phyloP scores from a whole-genome alignment of 2,797 vertebrate genomes.

The Mormyrus proboscirostris region DNA sequence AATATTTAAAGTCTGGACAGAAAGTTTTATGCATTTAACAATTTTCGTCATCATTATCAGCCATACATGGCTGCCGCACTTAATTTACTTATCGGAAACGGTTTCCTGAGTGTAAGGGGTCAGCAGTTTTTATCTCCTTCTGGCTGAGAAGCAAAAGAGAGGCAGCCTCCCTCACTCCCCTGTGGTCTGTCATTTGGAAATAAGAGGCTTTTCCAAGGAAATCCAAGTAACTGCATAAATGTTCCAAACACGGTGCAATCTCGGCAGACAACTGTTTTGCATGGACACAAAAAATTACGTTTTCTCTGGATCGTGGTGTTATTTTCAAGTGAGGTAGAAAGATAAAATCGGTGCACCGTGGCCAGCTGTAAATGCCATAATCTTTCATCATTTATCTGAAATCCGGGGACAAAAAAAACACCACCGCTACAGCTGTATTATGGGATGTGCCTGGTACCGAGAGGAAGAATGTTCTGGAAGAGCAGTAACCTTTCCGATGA shows the following conservation, averaged over 20 bases:
- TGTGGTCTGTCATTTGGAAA: conserved; percentile 38
- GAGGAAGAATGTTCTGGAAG: conserved; percentile 69
- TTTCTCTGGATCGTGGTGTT: conserved; percentile 32
- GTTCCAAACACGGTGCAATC: conserved; percentile 43
- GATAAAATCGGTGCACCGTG: conserved; percentile 68
- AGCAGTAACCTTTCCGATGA: conserved; percentile 80
- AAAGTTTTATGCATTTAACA: conserved; percentile 35
- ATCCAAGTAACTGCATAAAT: conserved; percentile 43
- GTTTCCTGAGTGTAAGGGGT: neutral
- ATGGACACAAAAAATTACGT: conserved; percentile 26
- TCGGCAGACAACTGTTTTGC: conserved; percentile 48
- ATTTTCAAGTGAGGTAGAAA: conserved; percentile 53
- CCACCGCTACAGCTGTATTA: conserved; percentile 47
- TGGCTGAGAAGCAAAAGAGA: neutral
- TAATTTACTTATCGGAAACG: conserved; percentile 2
- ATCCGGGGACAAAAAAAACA: conserved; percentile 44
- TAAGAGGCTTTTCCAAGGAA: conserved; percentile 36
- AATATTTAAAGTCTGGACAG: conserved; percentile 43
- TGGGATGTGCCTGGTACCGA: conserved; percentile 58
- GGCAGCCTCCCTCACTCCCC: neutral
- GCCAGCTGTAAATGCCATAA: conserved; percentile 70
- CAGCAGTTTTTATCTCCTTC: conserved; percentile 2
- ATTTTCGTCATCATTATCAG: neutral
- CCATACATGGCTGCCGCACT: neutral
- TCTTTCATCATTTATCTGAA: conserved; percentile 72